Percentiles rank a stretch among this genome's conserved stretches.
Evolutionary conservation across 64 coral and sea anemone species (phyloP).

Genomic region (Montipora efflorescens): DNA sequence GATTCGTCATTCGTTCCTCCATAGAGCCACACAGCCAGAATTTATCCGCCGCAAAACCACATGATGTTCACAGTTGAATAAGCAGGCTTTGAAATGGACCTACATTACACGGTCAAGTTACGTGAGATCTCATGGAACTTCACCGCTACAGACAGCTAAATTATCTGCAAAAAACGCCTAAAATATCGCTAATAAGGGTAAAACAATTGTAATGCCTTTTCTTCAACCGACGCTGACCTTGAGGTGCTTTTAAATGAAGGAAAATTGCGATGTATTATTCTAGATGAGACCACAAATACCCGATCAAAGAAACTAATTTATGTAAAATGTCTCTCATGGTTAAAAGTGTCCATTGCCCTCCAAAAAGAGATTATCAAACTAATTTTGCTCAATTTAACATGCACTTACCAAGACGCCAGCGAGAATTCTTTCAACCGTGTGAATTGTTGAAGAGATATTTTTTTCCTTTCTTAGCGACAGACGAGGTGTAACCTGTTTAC

Average conservation of each 20-base stretch:
- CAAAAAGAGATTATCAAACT: no score
- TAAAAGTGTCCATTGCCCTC: no score
- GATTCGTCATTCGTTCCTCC: background rate
- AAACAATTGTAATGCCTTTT: background rate
- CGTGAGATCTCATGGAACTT: background rate
- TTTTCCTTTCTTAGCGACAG: background rate
- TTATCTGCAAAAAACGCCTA: background rate
- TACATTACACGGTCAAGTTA: background rate
- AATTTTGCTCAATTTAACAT: no score
- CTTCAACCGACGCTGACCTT: background rate
- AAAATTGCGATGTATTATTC: background rate
- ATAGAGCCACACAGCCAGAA: background rate
- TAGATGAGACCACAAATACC: no score
- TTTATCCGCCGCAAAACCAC: background rate
- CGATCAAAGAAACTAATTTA: no score
- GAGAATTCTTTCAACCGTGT: no score
- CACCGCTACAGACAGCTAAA: background rate
- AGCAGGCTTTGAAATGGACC: background rate
- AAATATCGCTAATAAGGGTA: background rate
- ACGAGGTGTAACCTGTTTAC: constrained; percentile 4
- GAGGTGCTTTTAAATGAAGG: background rate
- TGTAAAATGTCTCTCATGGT: no score
- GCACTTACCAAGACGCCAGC: no score
- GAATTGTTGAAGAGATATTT: background rate
- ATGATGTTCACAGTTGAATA: background rate